Evolutionary conservation across 2,888 invertebrate species (phyloP).

Genomic region (Eupeodes latifasciatus): DNA sequence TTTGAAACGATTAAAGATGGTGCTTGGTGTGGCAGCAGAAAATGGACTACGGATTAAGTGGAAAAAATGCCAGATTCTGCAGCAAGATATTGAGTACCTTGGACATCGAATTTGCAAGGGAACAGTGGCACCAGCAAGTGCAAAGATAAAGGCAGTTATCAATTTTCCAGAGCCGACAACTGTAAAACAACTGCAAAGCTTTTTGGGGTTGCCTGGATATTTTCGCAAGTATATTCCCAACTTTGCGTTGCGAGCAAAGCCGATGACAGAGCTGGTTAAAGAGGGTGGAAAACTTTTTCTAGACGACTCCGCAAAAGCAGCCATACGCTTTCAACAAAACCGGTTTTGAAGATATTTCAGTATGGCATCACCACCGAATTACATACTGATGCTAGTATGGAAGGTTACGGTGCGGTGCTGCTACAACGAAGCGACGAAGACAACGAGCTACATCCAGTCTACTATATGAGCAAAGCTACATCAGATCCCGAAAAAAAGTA

Average conservation of each 20-base stretch:
- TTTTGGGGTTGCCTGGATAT: too few species aligned
- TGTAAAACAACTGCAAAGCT: not conserved
- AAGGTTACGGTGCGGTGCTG: slow-evolving; percentile 39
- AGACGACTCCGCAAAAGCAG: slow-evolving; percentile 14
- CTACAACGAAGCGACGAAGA: slow-evolving; percentile 26
- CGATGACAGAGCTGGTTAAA: too few species aligned
- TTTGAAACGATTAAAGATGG: slow-evolving; percentile 4
- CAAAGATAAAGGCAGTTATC: slow-evolving; percentile 51
- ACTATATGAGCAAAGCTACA: slow-evolving; percentile 32
- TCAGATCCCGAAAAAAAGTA: slow-evolving; percentile 34
- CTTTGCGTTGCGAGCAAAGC: too few species aligned
- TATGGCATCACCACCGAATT: slow-evolving; percentile 56
- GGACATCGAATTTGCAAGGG: slow-evolving; percentile 50
- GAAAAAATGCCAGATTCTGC: slow-evolving; percentile 11
- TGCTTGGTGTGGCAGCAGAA: slow-evolving; percentile 1
- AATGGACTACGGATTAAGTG: too few species aligned
- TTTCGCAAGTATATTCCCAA: too few species aligned
- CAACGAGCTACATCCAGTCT: slow-evolving; percentile 29
- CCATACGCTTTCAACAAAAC: slow-evolving; percentile 40
- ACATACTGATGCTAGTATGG: slow-evolving; percentile 69
- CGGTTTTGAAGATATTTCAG: slow-evolving; percentile 32
- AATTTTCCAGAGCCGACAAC: slow-evolving; percentile 46
- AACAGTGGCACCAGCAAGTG: slow-evolving; percentile 39
- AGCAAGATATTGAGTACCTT: slow-evolving; percentile 63
- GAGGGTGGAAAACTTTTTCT: not conserved